These are phyloP conservation scores for Helicolenus hilgendorfi DNA, from an alignment of 2,797 vertebrate genomes.

Conservation along the genomic window DNA sequence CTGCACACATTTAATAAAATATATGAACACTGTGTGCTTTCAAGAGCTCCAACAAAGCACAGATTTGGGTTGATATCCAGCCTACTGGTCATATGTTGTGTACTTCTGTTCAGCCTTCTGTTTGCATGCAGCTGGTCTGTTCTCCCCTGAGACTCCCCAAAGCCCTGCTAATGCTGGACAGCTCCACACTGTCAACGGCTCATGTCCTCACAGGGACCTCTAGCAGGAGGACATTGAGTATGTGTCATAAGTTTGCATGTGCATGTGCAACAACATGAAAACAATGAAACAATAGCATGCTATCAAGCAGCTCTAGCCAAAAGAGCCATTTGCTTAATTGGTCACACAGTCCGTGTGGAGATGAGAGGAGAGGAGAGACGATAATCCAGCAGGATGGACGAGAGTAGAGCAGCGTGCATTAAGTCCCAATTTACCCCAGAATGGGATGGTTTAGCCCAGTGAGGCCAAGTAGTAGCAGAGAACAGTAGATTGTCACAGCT, in stretches of 20 bases:
- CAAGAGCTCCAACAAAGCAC: not conserved
- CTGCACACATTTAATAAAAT: not conserved
- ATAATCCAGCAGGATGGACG: conserved; percentile 78
- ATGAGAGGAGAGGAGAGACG: conserved; percentile 58
- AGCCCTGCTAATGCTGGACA: conserved; percentile 7
- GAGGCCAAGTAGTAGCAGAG: conserved; percentile 42
- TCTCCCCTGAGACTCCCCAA: conserved; percentile 21
- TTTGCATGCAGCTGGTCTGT: conserved; percentile 18
- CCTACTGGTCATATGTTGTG: conserved; percentile 17
- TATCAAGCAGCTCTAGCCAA: conserved; percentile 62
- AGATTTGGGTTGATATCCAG: conserved; percentile 2
- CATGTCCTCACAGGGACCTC: not conserved
- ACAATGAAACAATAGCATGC: conserved; percentile 37
- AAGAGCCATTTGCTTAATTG: conserved; percentile 85
- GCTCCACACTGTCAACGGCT: not conserved
- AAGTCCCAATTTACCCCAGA: conserved; percentile 73
- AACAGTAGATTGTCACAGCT: conserved; percentile 56
- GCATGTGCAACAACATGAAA: conserved; percentile 1
- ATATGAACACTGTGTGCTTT: not conserved
- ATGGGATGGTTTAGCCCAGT: conserved; percentile 65
- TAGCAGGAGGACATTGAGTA: not conserved
- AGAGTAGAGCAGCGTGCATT: conserved; percentile 66
- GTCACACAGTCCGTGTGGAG: conserved; percentile 60
- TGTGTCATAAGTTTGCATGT: not conserved
- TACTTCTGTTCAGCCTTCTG: conserved; percentile 36